These are phyloP conservation scores for Rhyacophila evoluta DNA, from an alignment of 2,888 invertebrate genomes.

Conservation along the genomic window DNA sequence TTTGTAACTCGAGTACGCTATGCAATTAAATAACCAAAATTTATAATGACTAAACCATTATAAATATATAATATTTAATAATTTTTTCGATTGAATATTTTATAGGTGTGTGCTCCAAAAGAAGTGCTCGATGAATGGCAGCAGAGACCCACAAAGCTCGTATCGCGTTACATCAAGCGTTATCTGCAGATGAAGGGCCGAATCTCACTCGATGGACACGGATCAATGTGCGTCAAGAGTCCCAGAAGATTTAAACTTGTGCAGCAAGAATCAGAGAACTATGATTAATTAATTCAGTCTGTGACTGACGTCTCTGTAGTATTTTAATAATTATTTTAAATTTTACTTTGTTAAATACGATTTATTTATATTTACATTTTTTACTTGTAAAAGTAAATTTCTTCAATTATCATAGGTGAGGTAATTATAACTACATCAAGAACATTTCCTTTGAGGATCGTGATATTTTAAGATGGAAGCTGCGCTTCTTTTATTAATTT, in stretches of 20 bases:
- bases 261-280: conserved; percentile 91
- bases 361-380: background rate
- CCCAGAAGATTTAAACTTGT: conserved; percentile 90
- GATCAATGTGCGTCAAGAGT: conserved; percentile 85
- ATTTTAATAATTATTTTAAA: conserved; percentile 25
- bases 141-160: conserved; percentile 85
- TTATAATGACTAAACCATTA: no score
- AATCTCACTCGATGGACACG: conserved; percentile 79
- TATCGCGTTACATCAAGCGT: conserved; percentile 85
- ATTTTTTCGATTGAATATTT: conserved; percentile 49
- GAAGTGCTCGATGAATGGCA: conserved; percentile 94
- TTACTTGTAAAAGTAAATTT: background rate
- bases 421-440: background rate
- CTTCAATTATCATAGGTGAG: background rate
- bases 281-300: conserved; percentile 72
- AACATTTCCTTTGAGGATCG: background rate
- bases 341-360: background rate
- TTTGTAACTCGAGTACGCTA: no score
- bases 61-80: no score
- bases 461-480: conserved; percentile 27
- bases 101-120: conserved; percentile 85
- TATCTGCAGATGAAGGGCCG: conserved; percentile 84
- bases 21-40: no score
- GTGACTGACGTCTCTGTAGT: conserved; percentile 16
- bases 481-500: background rate